phyloP scores from a whole-genome alignment of 2,888 invertebrate genomes.

The Drosophila mettleri region DNA sequence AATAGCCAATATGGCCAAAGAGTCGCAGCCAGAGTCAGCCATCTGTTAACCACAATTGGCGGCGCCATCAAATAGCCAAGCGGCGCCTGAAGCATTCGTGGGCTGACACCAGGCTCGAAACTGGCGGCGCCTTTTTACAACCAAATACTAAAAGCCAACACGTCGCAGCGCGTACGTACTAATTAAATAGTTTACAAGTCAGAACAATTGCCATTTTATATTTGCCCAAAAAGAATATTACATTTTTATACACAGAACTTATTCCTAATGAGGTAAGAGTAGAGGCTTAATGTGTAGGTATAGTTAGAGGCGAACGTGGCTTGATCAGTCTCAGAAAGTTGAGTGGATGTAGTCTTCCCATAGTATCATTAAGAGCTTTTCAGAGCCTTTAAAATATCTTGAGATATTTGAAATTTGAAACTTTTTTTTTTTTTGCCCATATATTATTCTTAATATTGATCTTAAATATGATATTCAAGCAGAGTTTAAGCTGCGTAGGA shows the following conservation, averaged over 20 bases:
- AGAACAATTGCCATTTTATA: constrained; percentile 52
- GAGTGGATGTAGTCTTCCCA: background rate
- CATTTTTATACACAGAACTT: background rate
- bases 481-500: no score
- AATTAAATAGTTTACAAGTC: constrained; percentile 80
- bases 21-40: constrained; percentile 23
- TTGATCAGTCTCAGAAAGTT: no score
- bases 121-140: constrained; percentile 74
- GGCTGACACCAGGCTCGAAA: constrained; percentile 48
- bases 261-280: background rate
- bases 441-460: background rate
- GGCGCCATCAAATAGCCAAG: constrained; percentile 72
- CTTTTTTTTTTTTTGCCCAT: background rate
- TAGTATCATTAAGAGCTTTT: background rate
- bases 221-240: background rate
- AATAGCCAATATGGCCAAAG: constrained; percentile 35
- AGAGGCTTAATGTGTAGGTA: background rate
- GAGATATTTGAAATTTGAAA: background rate
- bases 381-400: no score
- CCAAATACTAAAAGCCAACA: constrained; percentile 75
- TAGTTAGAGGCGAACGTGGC: background rate
- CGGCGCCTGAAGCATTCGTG: constrained; percentile 70
- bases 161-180: constrained; percentile 70
- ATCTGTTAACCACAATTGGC: constrained; percentile 44
- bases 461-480: background rate